phyloP scores from a whole-genome alignment of 2,113 vertebrate genomes.

The Lates calcarifer region DNA sequence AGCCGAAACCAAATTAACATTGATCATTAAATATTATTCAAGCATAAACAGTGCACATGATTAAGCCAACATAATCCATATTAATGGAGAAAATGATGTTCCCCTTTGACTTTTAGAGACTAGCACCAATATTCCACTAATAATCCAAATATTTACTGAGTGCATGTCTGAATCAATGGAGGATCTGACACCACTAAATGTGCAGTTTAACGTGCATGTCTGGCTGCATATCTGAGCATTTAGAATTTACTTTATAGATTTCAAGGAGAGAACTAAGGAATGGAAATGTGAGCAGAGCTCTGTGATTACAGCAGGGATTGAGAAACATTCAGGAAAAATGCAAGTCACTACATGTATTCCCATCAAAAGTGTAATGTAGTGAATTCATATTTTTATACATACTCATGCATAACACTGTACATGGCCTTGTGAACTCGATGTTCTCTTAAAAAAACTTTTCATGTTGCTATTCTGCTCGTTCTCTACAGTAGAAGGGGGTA shows the following conservation, averaged over 20 bases:
- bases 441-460: too few relatives aligned
- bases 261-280: background rate
- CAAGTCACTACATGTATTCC: background rate
- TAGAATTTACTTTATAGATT: constrained; percentile 27
- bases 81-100: constrained; percentile 57
- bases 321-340: background rate
- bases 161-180: constrained; percentile 19
- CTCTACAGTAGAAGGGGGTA: background rate
- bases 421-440: too few relatives aligned
- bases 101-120: constrained; percentile 56
- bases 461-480: background rate
- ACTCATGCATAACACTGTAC: too few relatives aligned
- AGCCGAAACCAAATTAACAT: constrained; percentile 70
- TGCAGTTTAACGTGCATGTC: constrained; percentile 39
- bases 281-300: background rate
- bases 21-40: constrained; percentile 71
- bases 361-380: background rate
- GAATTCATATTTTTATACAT: too few relatives aligned
- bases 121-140: constrained; percentile 22
- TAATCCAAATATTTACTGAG: constrained; percentile 60
- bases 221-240: background rate
- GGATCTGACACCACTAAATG: constrained; percentile 32
- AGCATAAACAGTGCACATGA: constrained; percentile 46
- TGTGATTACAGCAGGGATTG: background rate
- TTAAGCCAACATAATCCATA: constrained; percentile 60